Base-by-base conservation (phyloP, 2,113 vertebrate species). In the Megaceryle maxima region DNA sequence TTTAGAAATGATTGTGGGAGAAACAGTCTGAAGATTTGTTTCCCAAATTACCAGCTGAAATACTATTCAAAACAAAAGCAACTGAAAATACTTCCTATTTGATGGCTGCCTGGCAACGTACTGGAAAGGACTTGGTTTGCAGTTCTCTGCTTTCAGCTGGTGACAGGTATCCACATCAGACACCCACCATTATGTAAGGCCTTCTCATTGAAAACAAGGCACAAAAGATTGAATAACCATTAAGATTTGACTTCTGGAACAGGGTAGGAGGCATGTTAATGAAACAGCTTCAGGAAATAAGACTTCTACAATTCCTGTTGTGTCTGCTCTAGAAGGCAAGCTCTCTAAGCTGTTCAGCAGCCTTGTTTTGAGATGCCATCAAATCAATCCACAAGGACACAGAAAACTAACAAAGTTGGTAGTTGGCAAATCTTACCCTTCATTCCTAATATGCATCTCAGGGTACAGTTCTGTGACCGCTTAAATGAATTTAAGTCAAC, bases 401-500 rank as follows among this genome's bases (percentile, higher is more conserved):
- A 75, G 14, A 81, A 69, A 87, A 35, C 26, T 14, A 68, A 72
- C 74, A 82, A 79, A 94, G 60, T 0, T 3, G 2, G 39, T 73
- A 85, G 53, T 16, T 76, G 57, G 70, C 33, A 87, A 72, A 85
- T 41, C 29, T 48, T 66, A 48, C 31, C 10, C 53, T 87, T 85
- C 2, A 1, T 15, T 87, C 50, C 39, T 68, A 87, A 64, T 5
- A 22, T 4, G 44, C 39, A 76, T 68, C 89, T 89, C 56, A 41
- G 51, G 15, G 14, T n/a, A 57, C 1, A 51, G 91, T 25, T 91
- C 81, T 46, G 56, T 31, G 20, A 69, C 41, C 48, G 70, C 56
- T 92, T 48, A 73, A 79, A 84, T 78, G 68, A 89, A 89, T 57
- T 35, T 46, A 84, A 89, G 74, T 94, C 91, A 89, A 87, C 81